These are phyloP conservation scores for Lutjanus argentimaculatus DNA, from an alignment of 2,797 vertebrate genomes.

Conservation along the genomic window DNA sequence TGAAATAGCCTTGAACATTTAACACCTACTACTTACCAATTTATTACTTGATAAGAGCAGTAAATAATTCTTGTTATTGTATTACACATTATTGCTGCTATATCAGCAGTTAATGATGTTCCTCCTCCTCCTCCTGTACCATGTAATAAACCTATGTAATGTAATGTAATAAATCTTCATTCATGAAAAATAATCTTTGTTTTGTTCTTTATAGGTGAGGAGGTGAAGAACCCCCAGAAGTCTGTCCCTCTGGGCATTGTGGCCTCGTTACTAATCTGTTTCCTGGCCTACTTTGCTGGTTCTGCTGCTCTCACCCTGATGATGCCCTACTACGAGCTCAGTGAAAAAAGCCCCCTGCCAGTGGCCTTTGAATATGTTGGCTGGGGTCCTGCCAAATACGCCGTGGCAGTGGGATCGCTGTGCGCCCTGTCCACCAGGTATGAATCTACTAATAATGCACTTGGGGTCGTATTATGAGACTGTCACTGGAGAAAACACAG, in stretches of 20 bases:
- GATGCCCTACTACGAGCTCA: slow-evolving; percentile 92
- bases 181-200: neutral
- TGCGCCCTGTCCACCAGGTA: slow-evolving; percentile 93
- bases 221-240: slow-evolving; percentile 91
- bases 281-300: slow-evolving; percentile 90
- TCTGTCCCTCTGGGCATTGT: slow-evolving; percentile 90
- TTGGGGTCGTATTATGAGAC: too few relatives aligned
- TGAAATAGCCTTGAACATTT: neutral
- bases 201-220: slow-evolving; percentile 86
- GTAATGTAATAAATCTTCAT: neutral
- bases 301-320: slow-evolving; percentile 92
- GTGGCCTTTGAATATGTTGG: slow-evolving; percentile 87
- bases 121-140: neutral
- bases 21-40: neutral
- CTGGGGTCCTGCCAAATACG: slow-evolving; percentile 88
- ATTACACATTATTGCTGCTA: neutral
- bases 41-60: neutral
- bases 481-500: too few relatives aligned
- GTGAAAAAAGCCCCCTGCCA: slow-evolving; percentile 87
- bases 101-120: neutral
- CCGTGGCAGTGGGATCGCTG: slow-evolving; percentile 89
- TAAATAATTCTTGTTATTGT: neutral
- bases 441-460: neutral
- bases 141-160: neutral
- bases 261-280: slow-evolving; percentile 90